Evolutionary conservation across 2,113 vertebrate species (phyloP).

Genomic region (Phyllostomus hastatus): DNA sequence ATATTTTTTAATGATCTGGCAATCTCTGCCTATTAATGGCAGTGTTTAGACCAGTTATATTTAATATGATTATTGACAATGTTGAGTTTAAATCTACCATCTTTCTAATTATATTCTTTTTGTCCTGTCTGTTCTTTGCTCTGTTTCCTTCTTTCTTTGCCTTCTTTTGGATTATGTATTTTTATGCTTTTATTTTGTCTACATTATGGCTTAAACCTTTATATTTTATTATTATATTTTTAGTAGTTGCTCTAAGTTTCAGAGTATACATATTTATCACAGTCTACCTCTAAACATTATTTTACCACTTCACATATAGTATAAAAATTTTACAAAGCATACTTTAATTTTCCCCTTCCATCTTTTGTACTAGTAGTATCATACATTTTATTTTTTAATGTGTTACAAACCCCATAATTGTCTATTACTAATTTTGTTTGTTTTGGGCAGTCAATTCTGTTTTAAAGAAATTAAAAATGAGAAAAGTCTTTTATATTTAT

Average conservation of each 20-base stretch:
- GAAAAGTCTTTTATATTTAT: neutral
- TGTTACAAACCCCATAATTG: neutral
- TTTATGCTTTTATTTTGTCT: slow-evolving; percentile 5
- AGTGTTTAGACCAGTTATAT: neutral
- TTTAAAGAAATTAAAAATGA: neutral
- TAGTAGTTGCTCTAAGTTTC: neutral
- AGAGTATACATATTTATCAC: neutral
- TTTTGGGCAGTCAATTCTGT: neutral
- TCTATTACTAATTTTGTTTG: neutral
- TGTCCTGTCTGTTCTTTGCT: neutral
- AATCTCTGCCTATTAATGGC: slow-evolving; percentile 1
- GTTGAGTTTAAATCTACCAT: neutral
- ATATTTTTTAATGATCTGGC: neutral
- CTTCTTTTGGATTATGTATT: neutral
- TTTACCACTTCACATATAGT: neutral
- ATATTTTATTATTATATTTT: neutral
- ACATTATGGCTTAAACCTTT: neutral
- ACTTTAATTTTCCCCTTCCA: neutral
- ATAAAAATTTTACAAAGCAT: neutral
- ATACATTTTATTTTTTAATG: neutral
- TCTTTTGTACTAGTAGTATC: neutral
- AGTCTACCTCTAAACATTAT: neutral
- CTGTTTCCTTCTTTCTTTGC: neutral
- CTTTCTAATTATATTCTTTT: neutral
- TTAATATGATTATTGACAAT: neutral